Conservation (phyloP, 2,888 invertebrate genomes). For the Dorcus hopei region DNA sequence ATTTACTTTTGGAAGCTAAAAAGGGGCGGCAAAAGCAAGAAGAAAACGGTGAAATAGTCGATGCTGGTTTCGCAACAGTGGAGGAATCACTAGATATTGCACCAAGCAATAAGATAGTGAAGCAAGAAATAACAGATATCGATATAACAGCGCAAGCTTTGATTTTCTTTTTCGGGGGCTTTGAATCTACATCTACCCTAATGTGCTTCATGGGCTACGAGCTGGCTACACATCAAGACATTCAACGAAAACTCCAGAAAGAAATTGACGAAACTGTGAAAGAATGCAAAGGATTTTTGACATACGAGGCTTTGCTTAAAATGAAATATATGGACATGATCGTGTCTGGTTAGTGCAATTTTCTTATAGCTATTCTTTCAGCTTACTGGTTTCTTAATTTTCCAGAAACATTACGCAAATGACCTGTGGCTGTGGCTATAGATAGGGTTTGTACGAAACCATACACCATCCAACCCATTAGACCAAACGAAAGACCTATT, state of each 20-base stretch:
- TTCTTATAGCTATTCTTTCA: no score
- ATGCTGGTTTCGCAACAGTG: slow-evolving; percentile 4
- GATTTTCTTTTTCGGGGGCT: slow-evolving; percentile 50
- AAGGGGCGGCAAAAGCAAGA: slow-evolving; percentile 1
- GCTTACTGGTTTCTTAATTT: neutral
- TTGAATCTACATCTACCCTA: slow-evolving; percentile 48
- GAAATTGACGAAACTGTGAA: slow-evolving; percentile 51
- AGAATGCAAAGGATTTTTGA: slow-evolving; percentile 44
- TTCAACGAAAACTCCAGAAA: slow-evolving; percentile 52
- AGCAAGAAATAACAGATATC: neutral
- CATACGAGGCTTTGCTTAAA: slow-evolving; percentile 51
- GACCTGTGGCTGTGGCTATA: slow-evolving; percentile 28
- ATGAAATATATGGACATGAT: slow-evolving; percentile 36
- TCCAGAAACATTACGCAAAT: slow-evolving; percentile 35
- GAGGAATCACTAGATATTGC: neutral
- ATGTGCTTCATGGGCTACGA: slow-evolving; percentile 45
- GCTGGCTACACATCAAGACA: slow-evolving; percentile 48
- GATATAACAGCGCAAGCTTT: slow-evolving; percentile 41
- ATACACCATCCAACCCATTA: slow-evolving; percentile 27
- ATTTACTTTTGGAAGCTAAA: slow-evolving; percentile 18
- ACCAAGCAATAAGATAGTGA: neutral
- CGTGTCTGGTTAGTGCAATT: neutral
- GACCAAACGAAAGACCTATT: slow-evolving; percentile 21
- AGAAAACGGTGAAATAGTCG: neutral
- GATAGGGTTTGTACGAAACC: slow-evolving; percentile 30